Conservation (phyloP, 2,888 invertebrate genomes). For the Xanthia togata region DNA sequence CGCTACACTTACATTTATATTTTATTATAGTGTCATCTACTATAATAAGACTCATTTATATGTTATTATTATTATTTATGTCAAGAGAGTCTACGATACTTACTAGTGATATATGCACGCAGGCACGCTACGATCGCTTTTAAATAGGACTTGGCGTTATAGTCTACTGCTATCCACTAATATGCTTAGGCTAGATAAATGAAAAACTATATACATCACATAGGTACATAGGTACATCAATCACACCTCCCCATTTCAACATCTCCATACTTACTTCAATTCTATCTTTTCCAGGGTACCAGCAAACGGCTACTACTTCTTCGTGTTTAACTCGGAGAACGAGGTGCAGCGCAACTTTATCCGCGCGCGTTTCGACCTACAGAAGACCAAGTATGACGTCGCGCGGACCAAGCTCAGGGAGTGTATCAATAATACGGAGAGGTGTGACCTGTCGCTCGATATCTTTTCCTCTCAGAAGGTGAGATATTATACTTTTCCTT, state of each 20-base stretch:
- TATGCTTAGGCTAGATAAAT: too few relatives aligned
- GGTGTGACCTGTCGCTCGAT: slow-evolving; percentile 92
- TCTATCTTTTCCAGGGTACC: slow-evolving; percentile 90
- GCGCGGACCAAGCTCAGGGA: slow-evolving; percentile 90
- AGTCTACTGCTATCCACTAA: background rate
- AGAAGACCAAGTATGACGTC: slow-evolving; percentile 93
- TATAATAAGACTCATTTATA: too few relatives aligned
- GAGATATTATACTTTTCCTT: background rate
- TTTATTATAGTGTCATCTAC: too few relatives aligned
- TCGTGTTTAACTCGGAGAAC: slow-evolving; percentile 95
- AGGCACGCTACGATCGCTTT: too few relatives aligned
- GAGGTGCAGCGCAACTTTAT: slow-evolving; percentile 94
- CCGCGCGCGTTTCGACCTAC: slow-evolving; percentile 92
- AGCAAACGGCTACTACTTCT: slow-evolving; percentile 95
- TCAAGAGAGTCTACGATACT: background rate
- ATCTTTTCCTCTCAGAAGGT: slow-evolving; percentile 93
- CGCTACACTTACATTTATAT: too few relatives aligned
- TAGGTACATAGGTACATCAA: too few relatives aligned
- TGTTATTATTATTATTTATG: too few relatives aligned
- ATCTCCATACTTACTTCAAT: too few relatives aligned
- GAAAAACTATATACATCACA: background rate
- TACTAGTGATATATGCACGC: background rate
- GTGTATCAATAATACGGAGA: slow-evolving; percentile 91
- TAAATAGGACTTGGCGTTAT: too few relatives aligned
- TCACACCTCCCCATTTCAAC: background rate